Evolutionary conservation across 2,888 invertebrate species (phyloP).

Genomic region (Scaptomyza flava): DNA sequence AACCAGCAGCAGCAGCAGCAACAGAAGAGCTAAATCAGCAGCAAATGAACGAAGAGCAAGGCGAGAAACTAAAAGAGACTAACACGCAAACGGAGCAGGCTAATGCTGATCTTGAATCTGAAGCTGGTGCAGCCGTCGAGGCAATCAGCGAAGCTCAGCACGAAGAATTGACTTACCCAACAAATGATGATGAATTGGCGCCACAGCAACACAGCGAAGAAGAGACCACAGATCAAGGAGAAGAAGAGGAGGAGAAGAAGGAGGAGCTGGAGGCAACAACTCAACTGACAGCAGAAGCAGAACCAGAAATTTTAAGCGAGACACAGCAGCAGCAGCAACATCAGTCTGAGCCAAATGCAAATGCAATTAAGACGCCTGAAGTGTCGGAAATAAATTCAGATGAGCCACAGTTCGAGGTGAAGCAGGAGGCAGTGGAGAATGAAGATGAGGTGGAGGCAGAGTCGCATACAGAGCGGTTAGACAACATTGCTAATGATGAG

Average conservation of each 20-base stretch:
- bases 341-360: slow-evolving; percentile 62
- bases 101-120: slow-evolving; percentile 7
- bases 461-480: slow-evolving; percentile 28
- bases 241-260: slow-evolving; percentile 10
- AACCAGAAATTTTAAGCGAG: slow-evolving; percentile 39
- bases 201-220: slow-evolving; percentile 55
- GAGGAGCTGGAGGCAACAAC: slow-evolving; percentile 35
- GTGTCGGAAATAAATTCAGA: slow-evolving; percentile 71
- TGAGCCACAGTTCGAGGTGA: slow-evolving; percentile 45
- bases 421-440: slow-evolving; percentile 24
- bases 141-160: slow-evolving; percentile 71
- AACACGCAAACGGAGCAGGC: slow-evolving; percentile 17
- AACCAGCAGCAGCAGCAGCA: slow-evolving; percentile 13
- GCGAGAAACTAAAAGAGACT: slow-evolving; percentile 15
- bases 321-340: slow-evolving; percentile 15
- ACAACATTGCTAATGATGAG: slow-evolving; percentile 56
- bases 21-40: slow-evolving; percentile 22
- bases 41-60: slow-evolving; percentile 34
- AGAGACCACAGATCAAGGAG: slow-evolving; percentile 34
- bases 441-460: slow-evolving; percentile 31
- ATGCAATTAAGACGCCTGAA: slow-evolving; percentile 78
- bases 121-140: slow-evolving; percentile 29
- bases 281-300: slow-evolving; percentile 35
- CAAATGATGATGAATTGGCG: slow-evolving; percentile 81
- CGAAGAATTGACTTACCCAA: slow-evolving; percentile 74